These are phyloP conservation scores for Tortrix viridana DNA, from an alignment of 2,888 invertebrate species.

Conservation along the genomic window DNA sequence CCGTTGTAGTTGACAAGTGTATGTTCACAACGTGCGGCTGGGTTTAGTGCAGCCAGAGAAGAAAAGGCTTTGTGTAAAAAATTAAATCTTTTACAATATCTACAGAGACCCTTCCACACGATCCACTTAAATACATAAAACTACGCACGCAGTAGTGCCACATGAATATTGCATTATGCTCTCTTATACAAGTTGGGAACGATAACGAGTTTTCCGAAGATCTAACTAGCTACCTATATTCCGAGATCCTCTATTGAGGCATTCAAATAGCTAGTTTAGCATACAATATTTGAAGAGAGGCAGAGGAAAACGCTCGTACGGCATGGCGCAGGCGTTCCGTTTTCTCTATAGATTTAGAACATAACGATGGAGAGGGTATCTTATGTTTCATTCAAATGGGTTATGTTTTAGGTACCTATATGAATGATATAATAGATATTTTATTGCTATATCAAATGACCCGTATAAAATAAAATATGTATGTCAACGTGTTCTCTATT, in stretches of 20 bases:
- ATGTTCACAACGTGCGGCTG: slow-evolving; percentile 6
- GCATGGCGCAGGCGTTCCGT: slow-evolving; percentile 15
- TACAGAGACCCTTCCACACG: not conserved
- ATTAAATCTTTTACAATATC: not conserved
- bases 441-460: not conserved
- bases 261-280: slow-evolving; percentile 66
- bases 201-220: slow-evolving; percentile 54
- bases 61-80: not conserved
- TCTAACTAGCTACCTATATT: slow-evolving; percentile 45
- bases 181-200: slow-evolving; percentile 49
- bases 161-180: slow-evolving; percentile 46
- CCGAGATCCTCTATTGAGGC: slow-evolving; percentile 44
- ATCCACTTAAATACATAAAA: slow-evolving; percentile 24
- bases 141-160: slow-evolving; percentile 16
- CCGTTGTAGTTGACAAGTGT: slow-evolving; percentile 16
- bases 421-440: not conserved
- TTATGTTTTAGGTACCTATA: not conserved
- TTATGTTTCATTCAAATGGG: slow-evolving; percentile 11
- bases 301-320: slow-evolving; percentile 26
- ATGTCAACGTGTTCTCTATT: not conserved
- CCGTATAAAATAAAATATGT: not conserved
- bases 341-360: slow-evolving; percentile 22
- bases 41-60: slow-evolving; percentile 2
- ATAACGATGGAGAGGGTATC: slow-evolving; percentile 2
- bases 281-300: slow-evolving; percentile 55